Conservation (phyloP, 2,113 vertebrate species). For the Abramis brama region DNA sequence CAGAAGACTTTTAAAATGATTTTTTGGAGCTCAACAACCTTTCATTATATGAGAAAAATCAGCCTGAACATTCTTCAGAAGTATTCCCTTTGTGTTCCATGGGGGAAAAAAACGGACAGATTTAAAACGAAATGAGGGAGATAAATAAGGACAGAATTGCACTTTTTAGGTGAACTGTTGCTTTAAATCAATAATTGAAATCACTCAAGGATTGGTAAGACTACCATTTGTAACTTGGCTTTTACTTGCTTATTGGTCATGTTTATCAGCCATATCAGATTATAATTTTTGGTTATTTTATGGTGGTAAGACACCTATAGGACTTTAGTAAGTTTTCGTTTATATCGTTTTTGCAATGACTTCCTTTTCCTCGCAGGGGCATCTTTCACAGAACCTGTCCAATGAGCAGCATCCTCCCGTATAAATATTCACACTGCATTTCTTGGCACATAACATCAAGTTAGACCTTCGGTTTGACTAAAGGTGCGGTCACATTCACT, state of each 20-base stretch:
- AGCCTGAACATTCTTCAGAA: neutral
- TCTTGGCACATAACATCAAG: neutral
- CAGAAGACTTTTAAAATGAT: neutral
- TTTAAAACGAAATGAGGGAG: neutral
- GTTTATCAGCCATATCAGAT: neutral
- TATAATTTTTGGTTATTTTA: neutral
- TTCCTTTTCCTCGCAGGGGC: constrained; percentile 12
- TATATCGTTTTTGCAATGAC: neutral
- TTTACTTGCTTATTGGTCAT: constrained; percentile 9
- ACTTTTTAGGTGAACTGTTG: neutral
- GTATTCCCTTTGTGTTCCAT: neutral
- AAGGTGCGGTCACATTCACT: neutral
- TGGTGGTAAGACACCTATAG: neutral
- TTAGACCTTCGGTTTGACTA: neutral
- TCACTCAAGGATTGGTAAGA: neutral
- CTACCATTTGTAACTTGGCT: neutral
- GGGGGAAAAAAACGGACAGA: neutral
- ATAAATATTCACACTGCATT: neutral
- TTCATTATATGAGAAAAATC: neutral
- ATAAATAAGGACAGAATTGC: neutral
- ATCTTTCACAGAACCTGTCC: constrained; percentile 20
- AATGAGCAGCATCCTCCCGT: neutral
- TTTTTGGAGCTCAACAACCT: neutral
- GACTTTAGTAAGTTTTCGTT: neutral
- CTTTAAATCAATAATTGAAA: neutral